Conservation (phyloP, 2,113 vertebrate species). For the Sarotherodon lohbergeri region DNA sequence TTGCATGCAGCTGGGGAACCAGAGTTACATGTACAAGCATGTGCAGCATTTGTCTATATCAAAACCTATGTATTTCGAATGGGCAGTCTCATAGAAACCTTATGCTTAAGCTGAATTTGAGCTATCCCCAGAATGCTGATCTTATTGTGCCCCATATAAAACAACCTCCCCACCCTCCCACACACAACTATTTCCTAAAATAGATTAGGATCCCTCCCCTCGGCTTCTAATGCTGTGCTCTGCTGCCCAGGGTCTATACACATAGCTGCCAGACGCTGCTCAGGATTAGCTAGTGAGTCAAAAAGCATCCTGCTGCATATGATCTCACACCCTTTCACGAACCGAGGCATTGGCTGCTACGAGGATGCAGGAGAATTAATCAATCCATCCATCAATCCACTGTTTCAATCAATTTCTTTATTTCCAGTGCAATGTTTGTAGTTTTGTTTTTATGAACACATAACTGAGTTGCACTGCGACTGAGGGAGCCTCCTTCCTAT, state of each 20-base stretch:
- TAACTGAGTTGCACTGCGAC: neutral
- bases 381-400: neutral
- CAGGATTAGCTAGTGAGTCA: conserved; percentile 18
- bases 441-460: neutral
- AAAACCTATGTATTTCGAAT: neutral
- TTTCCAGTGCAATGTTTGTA: neutral
- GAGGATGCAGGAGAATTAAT: neutral
- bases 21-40: neutral
- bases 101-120: neutral
- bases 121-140: neutral
- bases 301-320: conserved; percentile 2
- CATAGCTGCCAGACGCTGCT: conserved; percentile 1
- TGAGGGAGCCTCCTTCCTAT: conserved; percentile 5
- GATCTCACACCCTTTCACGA: neutral
- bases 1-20: neutral
- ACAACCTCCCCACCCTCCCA: neutral
- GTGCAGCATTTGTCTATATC: neutral
- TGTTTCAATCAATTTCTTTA: neutral
- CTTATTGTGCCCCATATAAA: neutral
- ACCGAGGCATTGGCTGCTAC: neutral
- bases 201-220: neutral
- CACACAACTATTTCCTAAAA: conserved; percentile 4
- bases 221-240: neutral
- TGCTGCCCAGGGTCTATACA: conserved; percentile 17
- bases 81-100: neutral